Percentiles rank a stretch among this genome's conserved stretches.
Evolutionary conservation across 2,888 invertebrate genomes (phyloP).

Genomic region (Pollenia amentaria): DNA sequence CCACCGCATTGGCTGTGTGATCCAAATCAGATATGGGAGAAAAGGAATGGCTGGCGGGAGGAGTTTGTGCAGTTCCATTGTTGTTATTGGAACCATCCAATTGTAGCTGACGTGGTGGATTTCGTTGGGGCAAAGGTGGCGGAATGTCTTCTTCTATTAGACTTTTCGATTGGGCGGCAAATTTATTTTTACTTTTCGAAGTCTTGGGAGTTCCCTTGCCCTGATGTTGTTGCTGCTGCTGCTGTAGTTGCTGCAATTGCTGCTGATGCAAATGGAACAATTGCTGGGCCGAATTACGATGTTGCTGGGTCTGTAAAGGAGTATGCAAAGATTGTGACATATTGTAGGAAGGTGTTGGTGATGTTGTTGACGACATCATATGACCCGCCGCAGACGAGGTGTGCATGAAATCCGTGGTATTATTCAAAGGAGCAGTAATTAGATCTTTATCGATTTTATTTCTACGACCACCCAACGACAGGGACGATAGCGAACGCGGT

Average conservation of each 20-base stretch:
- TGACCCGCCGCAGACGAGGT: slow-evolving; percentile 73
- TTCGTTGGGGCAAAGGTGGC: slow-evolving; percentile 86
- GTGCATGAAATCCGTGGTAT: slow-evolving; percentile 81
- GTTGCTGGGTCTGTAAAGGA: slow-evolving; percentile 77
- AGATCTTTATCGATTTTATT: slow-evolving; percentile 84
- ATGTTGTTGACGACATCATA: slow-evolving; percentile 68
- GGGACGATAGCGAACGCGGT: slow-evolving; percentile 84
- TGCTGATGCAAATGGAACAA: slow-evolving; percentile 84
- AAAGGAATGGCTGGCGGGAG: slow-evolving; percentile 75
- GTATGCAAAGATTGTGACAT: slow-evolving; percentile 85
- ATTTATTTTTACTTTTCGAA: slow-evolving; percentile 81
- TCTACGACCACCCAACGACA: slow-evolving; percentile 84
- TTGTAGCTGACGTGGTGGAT: slow-evolving; percentile 82
- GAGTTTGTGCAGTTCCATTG: slow-evolving; percentile 69
- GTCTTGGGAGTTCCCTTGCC: slow-evolving; percentile 80
- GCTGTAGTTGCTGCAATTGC: slow-evolving; percentile 77
- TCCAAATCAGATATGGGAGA: slow-evolving; percentile 84
- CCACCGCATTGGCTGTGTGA: slow-evolving; percentile 73
- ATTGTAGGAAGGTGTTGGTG: slow-evolving; percentile 71
- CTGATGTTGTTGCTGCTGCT: slow-evolving; percentile 76
- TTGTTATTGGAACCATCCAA: slow-evolving; percentile 75
- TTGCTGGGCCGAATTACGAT: slow-evolving; percentile 79
- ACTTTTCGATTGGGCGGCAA: slow-evolving; percentile 80
- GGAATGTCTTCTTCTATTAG: slow-evolving; percentile 82
- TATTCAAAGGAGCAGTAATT: slow-evolving; percentile 81